These are phyloP conservation scores for Proctacanthus coquilletti DNA, from an alignment of 1,140 invertebrate species.

Conservation along the genomic window DNA sequence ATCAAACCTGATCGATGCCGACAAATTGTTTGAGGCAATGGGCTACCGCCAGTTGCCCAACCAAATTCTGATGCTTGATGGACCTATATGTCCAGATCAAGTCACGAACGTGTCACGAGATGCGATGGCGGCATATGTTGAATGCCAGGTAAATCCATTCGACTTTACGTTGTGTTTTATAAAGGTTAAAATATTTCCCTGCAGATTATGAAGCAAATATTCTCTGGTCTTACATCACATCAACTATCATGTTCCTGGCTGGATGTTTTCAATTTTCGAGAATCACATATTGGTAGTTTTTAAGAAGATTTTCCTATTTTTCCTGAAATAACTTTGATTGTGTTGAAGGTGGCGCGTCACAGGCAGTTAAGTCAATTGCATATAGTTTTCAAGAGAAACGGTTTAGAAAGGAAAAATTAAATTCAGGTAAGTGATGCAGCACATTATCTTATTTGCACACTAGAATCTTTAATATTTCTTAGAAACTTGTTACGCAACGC, in stretches of 20 bases:
- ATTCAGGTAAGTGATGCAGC: neutral
- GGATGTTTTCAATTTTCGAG: constrained; percentile 49
- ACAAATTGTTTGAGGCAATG: constrained; percentile 61
- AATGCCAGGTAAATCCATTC: constrained; percentile 66
- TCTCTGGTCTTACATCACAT: constrained; percentile 15
- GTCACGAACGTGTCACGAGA: constrained; percentile 64
- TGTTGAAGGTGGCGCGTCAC: constrained; percentile 11
- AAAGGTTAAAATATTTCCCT: too few species aligned
- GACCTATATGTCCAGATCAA: constrained; percentile 63
- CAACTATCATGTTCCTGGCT: constrained; percentile 38
- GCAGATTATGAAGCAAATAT: constrained; percentile 44
- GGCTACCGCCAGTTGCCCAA: constrained; percentile 48
- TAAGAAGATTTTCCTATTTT: neutral
- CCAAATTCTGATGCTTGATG: constrained; percentile 40
- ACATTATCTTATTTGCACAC: too few species aligned
- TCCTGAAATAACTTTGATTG: neutral
- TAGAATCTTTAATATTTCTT: too few species aligned
- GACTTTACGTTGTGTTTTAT: neutral
- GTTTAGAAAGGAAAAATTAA: constrained; percentile 14
- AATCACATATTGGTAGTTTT: constrained; percentile 38
- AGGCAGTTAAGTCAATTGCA: constrained; percentile 19
- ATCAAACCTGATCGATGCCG: constrained; percentile 55
- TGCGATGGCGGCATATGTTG: constrained; percentile 73
- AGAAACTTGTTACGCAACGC: constrained; percentile 22
- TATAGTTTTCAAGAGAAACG: constrained; percentile 16